These are phyloP conservation scores for Philaethria dido DNA, from an alignment of 2,888 invertebrate genomes.

Conservation along the genomic window DNA sequence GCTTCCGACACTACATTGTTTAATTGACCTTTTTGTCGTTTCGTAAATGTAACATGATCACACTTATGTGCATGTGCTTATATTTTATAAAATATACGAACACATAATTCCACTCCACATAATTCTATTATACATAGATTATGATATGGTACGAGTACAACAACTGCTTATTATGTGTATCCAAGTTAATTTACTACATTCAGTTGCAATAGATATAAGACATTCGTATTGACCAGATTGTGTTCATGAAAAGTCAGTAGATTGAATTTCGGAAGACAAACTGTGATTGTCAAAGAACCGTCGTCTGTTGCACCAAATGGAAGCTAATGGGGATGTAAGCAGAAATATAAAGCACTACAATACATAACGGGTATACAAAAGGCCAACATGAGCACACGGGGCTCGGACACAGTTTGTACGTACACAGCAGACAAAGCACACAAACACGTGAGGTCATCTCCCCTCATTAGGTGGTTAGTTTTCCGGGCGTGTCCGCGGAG, in stretches of 20 bases:
- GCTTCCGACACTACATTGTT: slow-evolving; percentile 63
- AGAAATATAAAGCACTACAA: slow-evolving; percentile 43
- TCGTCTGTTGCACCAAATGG: slow-evolving; percentile 42
- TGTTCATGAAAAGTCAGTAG: slow-evolving; percentile 14
- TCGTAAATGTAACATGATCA: neutral
- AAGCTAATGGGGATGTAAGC: slow-evolving; percentile 41
- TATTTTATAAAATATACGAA: too few species aligned
- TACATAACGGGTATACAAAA: slow-evolving; percentile 74
- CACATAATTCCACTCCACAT: too few species aligned
- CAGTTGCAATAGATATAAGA: neutral
- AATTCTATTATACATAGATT: neutral
- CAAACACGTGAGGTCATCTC: slow-evolving; percentile 82
- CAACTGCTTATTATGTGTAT: neutral
- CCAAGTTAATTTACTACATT: neutral
- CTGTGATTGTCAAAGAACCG: slow-evolving; percentile 25
- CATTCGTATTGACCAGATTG: neutral
- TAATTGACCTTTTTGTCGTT: slow-evolving; percentile 63
- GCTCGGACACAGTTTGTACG: slow-evolving; percentile 64
- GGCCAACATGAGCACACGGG: slow-evolving; percentile 66
- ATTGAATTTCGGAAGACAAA: slow-evolving; percentile 24
- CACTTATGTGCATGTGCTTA: neutral
- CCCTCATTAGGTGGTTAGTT: slow-evolving; percentile 84
- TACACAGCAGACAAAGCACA: slow-evolving; percentile 60
- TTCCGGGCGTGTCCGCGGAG: slow-evolving; percentile 84
- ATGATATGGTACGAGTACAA: neutral